Evolutionary conservation across 2,113 vertebrate genomes (phyloP).

Genomic region (Meriones unguiculatus): DNA sequence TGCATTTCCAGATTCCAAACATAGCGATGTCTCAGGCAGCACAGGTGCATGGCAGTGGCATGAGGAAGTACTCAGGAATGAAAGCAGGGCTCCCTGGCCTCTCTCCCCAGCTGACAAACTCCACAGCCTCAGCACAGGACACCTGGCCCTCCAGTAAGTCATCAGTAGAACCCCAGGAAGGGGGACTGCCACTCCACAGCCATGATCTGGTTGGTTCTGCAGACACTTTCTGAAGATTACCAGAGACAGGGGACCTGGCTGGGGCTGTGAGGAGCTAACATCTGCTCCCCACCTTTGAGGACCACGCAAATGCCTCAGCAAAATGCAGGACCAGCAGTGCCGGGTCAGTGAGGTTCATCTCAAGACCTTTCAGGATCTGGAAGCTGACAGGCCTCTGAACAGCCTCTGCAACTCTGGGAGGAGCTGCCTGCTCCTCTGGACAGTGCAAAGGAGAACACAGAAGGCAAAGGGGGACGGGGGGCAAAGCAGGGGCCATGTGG

Average conservation of each 20-base stretch:
- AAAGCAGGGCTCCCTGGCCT: accelerated
- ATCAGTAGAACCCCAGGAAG: accelerated
- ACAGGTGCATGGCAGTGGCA: accelerated
- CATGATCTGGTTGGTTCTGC: background rate
- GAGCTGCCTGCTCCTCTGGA: background rate
- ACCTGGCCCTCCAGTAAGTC: background rate
- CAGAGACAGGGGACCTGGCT: background rate
- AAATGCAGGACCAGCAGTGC: accelerated
- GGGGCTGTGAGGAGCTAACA: background rate
- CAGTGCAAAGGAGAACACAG: accelerated
- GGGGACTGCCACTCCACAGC: no score
- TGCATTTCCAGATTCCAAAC: background rate
- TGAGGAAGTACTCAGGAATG: accelerated
- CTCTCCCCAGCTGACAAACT: background rate
- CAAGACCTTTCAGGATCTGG: background rate
- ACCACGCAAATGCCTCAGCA: background rate
- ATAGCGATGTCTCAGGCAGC: no score
- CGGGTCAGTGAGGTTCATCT: background rate
- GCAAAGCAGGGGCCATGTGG: accelerated
- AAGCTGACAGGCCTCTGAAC: background rate
- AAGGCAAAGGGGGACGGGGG: accelerated
- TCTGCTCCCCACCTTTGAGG: background rate
- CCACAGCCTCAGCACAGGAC: background rate
- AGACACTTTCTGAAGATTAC: background rate
- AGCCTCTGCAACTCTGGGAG: background rate